These are phyloP conservation scores for Proterorhinus semilunaris DNA, from an alignment of 2,113 vertebrate species.

Conservation along the genomic window DNA sequence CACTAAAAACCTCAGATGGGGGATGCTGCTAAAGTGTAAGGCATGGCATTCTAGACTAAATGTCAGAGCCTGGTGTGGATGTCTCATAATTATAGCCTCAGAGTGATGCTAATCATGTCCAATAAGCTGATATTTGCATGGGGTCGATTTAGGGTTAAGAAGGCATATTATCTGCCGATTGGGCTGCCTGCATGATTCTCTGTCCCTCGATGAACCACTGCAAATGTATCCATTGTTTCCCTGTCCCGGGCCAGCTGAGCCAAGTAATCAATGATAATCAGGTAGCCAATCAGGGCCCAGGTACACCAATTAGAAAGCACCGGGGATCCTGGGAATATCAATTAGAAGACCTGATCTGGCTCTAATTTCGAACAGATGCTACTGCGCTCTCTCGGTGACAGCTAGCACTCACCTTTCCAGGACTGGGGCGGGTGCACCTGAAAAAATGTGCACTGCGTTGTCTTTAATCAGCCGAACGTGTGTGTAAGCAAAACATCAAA, in stretches of 20 bases:
- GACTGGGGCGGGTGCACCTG: constrained; percentile 22
- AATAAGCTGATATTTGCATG: neutral
- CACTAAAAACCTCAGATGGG: neutral
- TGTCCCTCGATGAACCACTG: constrained; percentile 14
- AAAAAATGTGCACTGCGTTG: neutral
- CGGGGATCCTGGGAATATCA: constrained; percentile 58
- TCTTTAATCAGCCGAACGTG: constrained; percentile 5
- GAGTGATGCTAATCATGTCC: constrained; percentile 8
- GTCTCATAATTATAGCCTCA: neutral
- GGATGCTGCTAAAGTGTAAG: neutral
- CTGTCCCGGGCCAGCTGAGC: constrained; percentile 45
- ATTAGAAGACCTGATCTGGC: constrained; percentile 59
- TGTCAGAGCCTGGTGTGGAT: constrained; percentile 16
- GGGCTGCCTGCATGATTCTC: neutral
- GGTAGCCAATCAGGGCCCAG: constrained; percentile 65
- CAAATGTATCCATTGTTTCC: constrained; percentile 28
- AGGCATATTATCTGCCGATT: constrained; percentile 6
- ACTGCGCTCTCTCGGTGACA: constrained; percentile 35
- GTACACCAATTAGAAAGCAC: constrained; percentile 56
- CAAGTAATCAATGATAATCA: constrained; percentile 67
- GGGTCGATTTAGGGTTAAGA: constrained; percentile 16
- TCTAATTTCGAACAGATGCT: constrained; percentile 67
- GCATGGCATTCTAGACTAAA: constrained; percentile 10
- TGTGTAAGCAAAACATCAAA: constrained; percentile 6
- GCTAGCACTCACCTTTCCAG: constrained; percentile 28